Evolutionary conservation across 2,113 vertebrate species (phyloP), one percentile per base, ranked within the genome.

Genomic region (Romanogobio albipinnatus): DNA sequence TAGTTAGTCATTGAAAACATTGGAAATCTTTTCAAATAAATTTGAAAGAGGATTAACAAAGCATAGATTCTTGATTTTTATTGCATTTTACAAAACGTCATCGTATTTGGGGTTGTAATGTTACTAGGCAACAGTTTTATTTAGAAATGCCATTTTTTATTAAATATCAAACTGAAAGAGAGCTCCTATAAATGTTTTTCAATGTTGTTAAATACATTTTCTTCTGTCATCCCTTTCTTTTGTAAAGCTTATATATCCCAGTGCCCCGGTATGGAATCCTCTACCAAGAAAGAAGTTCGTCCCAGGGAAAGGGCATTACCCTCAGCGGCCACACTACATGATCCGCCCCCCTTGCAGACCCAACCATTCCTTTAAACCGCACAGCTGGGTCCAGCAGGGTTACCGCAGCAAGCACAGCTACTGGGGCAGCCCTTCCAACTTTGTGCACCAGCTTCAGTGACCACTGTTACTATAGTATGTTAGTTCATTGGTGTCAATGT

Each of bases 311-410:
- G 84, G 68, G 66, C 81, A 22, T 33, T 29, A 86, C 17, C 88
- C 47, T 83, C 88, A 90, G 49, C 89, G 74, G 33, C 91, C 93
- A 86, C 91, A 90, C 45, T 90, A 90, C 86, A 84, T 84, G 75
- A 94, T 93, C 78, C 91, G 91, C 61, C 89, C 92, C 73, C 90
- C 82, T 61, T 89, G 90, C 90, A 93, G 93, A 89, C 89, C 89
- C 80, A 88, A 85, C 73, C 91, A 93, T 83, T n/a, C 90, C 2
- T 91, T 90, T 36, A 92, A 93, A 76, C 45, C 61, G 39, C 90
- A 91, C 61, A 86, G 86, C 77, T 89, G 92, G 93, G 47, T 93
- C 24, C 92, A 89, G 81, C 91, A 92, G 61, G 90, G 90, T 49
- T 91, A 92, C 78, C 89, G 92, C 36, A 14, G 36, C 14, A 92